phyloP scores from a whole-genome alignment of 2,113 vertebrate species.

The Vanacampus margaritifer region DNA sequence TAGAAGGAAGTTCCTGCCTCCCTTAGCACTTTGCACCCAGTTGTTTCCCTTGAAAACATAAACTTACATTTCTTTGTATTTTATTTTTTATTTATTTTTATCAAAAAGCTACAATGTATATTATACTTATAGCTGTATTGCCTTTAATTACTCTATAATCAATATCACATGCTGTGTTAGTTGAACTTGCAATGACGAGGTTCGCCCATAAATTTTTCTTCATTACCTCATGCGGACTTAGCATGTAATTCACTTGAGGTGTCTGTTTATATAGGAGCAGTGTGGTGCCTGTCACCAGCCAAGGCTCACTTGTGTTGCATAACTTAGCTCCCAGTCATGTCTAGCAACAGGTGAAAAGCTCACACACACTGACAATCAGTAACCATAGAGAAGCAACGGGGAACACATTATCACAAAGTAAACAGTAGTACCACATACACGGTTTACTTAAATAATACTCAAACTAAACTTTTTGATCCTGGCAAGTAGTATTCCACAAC shows the following conservation, averaged over 20 bases:
- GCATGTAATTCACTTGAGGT: constrained; percentile 35
- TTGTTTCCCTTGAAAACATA: too few species aligned
- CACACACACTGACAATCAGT: constrained; percentile 39
- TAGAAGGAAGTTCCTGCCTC: constrained; percentile 29
- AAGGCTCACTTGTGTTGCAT: constrained; percentile 37
- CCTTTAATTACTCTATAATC: neutral
- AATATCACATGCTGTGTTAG: neutral
- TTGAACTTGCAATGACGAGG: neutral
- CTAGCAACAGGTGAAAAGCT: constrained; percentile 61
- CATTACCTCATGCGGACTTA: constrained; percentile 22
- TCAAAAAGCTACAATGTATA: neutral
- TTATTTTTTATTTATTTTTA: too few species aligned
- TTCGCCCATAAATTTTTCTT: neutral
- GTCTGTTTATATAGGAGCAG: constrained; percentile 11
- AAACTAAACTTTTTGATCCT: neutral
- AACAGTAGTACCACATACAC: neutral
- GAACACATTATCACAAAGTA: constrained; percentile 32
- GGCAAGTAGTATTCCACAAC: neutral
- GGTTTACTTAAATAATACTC: neutral
- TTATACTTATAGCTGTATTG: neutral
- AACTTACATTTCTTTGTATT: too few species aligned
- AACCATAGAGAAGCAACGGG: constrained; percentile 49
- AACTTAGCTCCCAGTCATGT: constrained; percentile 48
- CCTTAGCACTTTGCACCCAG: neutral
- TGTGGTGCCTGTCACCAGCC: constrained; percentile 25